Conservation (phyloP, 64 coral and sea anemone genomes). For the Porites australiensis region DNA sequence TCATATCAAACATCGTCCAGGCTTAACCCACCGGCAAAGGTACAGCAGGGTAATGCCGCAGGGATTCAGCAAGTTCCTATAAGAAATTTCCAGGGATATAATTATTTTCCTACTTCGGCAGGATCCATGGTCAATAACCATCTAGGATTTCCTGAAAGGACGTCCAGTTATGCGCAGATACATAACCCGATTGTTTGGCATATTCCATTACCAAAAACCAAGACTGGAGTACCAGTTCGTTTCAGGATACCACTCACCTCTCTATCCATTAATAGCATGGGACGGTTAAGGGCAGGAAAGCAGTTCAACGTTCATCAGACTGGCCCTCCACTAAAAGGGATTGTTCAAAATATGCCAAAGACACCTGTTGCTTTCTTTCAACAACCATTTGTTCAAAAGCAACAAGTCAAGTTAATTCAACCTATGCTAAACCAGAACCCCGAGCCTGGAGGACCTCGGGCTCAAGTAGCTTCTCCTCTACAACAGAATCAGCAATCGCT, state of each 20-base stretch:
- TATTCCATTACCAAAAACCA: background rate
- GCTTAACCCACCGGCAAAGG: background rate
- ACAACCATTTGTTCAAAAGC: background rate
- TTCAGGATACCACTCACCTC: background rate
- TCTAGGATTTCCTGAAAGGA: background rate
- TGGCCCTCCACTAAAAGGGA: background rate
- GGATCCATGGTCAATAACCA: background rate
- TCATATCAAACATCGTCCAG: background rate
- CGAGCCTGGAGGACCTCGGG: background rate
- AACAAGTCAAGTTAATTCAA: background rate
- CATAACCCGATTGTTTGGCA: conserved; percentile 50
- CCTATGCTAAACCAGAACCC: background rate
- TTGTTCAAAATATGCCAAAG: background rate
- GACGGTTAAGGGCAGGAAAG: background rate
- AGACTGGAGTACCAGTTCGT: background rate
- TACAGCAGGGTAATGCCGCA: background rate
- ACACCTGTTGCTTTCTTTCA: background rate
- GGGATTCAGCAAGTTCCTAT: background rate
- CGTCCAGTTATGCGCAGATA: background rate
- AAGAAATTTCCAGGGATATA: background rate
- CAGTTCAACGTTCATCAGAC: background rate
- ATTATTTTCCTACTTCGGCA: background rate
- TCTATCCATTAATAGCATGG: background rate
- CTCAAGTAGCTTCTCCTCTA: background rate
- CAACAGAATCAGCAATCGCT: background rate